Evolutionary conservation across 2,888 invertebrate genomes (phyloP), one percentile per base, ranked within the genome.

Genomic region (Lydus trimaculatus): DNA sequence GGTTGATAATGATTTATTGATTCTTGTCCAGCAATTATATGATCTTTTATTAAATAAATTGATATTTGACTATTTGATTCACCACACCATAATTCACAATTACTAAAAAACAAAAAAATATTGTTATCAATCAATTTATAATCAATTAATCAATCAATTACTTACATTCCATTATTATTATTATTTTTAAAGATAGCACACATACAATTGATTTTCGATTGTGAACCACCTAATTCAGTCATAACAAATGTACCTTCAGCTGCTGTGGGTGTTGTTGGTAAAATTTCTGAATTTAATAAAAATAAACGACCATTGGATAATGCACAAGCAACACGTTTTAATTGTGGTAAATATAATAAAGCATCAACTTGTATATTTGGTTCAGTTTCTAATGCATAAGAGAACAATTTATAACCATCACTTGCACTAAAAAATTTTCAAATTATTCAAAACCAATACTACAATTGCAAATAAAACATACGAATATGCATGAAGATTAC

Each of bases 1-100:
- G 87, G 89, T 79, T 88, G 86, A 75, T 87, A 88, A 82, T 92
- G 92, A 68, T 88, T 87, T 66, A 93, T 85, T 0, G 88, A 85
- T 76, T 93, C 92, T 75, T 96, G 95, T 9, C 90, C 90, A 31
- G 91, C 88, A 52, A 95, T 94, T 6, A 92, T 89, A 43, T 90
- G 88, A 69, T 89, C 90, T 76, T 90, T 89, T 63, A 97, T 87
- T 0, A 90, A 87, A 83, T 95, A 96, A 25, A 95, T 90, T 62
- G 92, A 91, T 73, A 97, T 91, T 64, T 90, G 91, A 0, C 94
- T 96, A 70, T 90, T 90, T 33, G 90, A 89, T 77, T 96, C 96
- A 0, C 97, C 97, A 76, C 95, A 94, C 97, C 97, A 98, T 17
- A 97, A 84, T 82, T 95, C 94, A 77, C 91, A 89, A 1, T 78